Percentiles rank a stretch among this genome's conserved stretches.
Evolutionary conservation across 1,140 invertebrate genomes (phyloP).

Genomic region (Cepaea nemoralis): DNA sequence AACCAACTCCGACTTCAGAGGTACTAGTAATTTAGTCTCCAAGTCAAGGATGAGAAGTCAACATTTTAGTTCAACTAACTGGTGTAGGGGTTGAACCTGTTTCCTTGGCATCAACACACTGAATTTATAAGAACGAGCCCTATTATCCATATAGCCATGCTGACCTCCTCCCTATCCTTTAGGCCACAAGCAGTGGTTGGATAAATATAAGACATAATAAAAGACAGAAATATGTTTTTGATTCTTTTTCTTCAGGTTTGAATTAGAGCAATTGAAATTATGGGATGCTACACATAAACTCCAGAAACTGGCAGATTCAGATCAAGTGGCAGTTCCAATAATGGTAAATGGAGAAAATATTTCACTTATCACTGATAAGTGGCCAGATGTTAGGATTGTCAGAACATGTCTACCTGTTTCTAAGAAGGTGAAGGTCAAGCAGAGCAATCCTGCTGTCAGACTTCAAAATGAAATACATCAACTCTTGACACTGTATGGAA

Average conservation of each 20-base stretch:
- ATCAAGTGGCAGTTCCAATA: conserved; percentile 55
- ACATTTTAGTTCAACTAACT: too few species aligned
- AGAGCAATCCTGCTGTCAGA: conserved; percentile 43
- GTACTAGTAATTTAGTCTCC: too few species aligned
- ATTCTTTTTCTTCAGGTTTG: conserved; percentile 37
- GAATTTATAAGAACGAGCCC: too few species aligned
- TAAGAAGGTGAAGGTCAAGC: conserved; percentile 42
- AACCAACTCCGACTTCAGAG: too few species aligned
- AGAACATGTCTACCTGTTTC: conserved; percentile 45
- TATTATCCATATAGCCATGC: too few species aligned
- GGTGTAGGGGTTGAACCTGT: too few species aligned
- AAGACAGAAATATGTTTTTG: too few species aligned
- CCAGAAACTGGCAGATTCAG: conserved; percentile 35
- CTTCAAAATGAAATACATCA: conserved; percentile 39
- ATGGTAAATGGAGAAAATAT: not conserved
- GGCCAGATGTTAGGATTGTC: conserved; percentile 6
- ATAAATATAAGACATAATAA: too few species aligned
- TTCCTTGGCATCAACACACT: too few species aligned
- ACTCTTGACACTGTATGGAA: conserved; percentile 36
- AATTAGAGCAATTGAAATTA: conserved; percentile 41
- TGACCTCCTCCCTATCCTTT: too few species aligned
- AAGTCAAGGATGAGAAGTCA: too few species aligned
- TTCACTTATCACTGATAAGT: not conserved
- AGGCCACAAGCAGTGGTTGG: too few species aligned
- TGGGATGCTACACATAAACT: conserved; percentile 51